Base-by-base conservation (phyloP, 2,113 vertebrate species). In the Scomber scombrus region DNA sequence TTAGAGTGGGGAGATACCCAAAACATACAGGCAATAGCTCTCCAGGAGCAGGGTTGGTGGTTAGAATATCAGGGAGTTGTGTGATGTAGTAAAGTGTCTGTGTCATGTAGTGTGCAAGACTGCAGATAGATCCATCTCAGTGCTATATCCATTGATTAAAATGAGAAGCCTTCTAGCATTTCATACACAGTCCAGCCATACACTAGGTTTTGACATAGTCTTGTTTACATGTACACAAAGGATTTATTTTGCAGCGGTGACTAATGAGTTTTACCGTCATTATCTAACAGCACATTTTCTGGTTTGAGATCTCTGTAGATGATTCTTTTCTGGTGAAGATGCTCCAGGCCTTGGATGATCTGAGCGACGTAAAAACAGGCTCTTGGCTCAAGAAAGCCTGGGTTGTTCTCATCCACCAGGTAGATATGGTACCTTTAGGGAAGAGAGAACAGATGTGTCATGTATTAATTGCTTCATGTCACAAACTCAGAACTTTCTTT, bases 261-360 rank as follows among this genome's bases (percentile, higher is more conserved):
- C 5, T 45, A 0, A 19, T 66, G 50, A 16, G 3, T 1, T 11
- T 77, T 95, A 85, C 97, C 97, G 0, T 95, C 90, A 82, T 97
- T 96, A 50, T 99, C 97, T 46, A 98, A 93, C 3, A 99, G 95
- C 34, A 97, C 96, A 0, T 98, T 98, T 90, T 99, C 96, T 12
- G 98, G 97, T 91, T 98, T 99, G 93, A 97, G 95, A 90, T 97
- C 97, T 56, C 95, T 88, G 89, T 96, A 96, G 88, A 96, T 95
- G 70, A 96, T 96, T 68, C 80, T 91, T 78, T 94, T 95, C 85
- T 95, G 93, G 79, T 96, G 95, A 40, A 96, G 95, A 56, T 96
- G 95, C 75, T 96, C 95, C 90, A 96, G 3, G 18, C 95, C 95
- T 74, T 95, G 95, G 75, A 96, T 95, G 80, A 96, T 96, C 90